Conservation (phyloP, 92 coral and sea anemone genomes). For the Epizoanthus scotinus region DNA sequence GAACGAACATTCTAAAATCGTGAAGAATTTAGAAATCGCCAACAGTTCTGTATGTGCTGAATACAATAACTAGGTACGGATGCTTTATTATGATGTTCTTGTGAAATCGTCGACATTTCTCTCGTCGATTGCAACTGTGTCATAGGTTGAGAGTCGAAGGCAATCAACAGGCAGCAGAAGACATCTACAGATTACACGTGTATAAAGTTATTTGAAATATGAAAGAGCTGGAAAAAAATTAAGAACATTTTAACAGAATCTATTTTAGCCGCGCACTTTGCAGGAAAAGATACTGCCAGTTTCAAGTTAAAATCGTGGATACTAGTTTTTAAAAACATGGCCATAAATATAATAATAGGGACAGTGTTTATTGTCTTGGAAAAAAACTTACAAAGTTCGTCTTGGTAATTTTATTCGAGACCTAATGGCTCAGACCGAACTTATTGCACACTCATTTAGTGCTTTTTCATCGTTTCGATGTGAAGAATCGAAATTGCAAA, state of each 20-base stretch:
- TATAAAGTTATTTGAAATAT: slow-evolving; percentile 36
- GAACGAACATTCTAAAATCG: slow-evolving; percentile 24
- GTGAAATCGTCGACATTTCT: slow-evolving; percentile 27
- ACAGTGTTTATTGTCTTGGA: slow-evolving; percentile 39
- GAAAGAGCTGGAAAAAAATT: slow-evolving; percentile 17
- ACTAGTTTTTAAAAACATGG: slow-evolving; percentile 7
- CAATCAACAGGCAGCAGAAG: background rate
- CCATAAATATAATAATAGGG: slow-evolving; percentile 2
- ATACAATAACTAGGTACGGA: background rate
- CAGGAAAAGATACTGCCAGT: background rate
- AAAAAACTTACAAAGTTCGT: slow-evolving; percentile 23
- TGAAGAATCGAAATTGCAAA: slow-evolving; percentile 2
- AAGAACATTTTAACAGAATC: background rate
- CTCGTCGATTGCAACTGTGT: slow-evolving; percentile 8
- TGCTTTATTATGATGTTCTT: slow-evolving; percentile 10
- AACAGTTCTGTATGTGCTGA: background rate
- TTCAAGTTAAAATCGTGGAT: slow-evolving; percentile 6
- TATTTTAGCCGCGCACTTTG: slow-evolving; percentile 19
- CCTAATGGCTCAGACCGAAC: slow-evolving; percentile 89
- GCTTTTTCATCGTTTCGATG: slow-evolving; percentile 74
- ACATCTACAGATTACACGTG: slow-evolving; percentile 32
- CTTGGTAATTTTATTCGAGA: slow-evolving; percentile 4
- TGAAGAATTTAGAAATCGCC: slow-evolving; percentile 6
- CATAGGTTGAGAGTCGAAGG: slow-evolving; percentile 3
- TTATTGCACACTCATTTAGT: slow-evolving; percentile 80